Evolutionary conservation across 2,113 vertebrate genomes (phyloP).

Genomic region (Indicator maculatus): DNA sequence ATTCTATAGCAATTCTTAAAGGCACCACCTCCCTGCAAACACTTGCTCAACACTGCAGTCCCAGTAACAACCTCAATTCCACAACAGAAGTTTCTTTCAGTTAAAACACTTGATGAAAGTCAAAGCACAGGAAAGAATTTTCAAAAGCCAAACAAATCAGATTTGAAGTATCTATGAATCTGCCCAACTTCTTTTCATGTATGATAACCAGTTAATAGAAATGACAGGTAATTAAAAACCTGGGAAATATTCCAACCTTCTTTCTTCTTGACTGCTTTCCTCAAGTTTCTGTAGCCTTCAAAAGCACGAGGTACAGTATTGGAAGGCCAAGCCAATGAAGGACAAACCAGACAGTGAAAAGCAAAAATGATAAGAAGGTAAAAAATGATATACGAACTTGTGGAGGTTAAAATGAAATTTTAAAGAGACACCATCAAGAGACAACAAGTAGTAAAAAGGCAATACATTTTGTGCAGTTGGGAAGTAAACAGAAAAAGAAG

Average conservation of each 20-base stretch:
- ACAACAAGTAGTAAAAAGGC: constrained; percentile 76
- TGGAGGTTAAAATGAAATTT: constrained; percentile 75
- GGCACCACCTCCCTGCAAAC: not conserved
- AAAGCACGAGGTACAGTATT: constrained; percentile 81
- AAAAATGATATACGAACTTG: constrained; percentile 80
- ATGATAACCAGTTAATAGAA: constrained; percentile 75
- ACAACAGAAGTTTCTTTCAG: not conserved
- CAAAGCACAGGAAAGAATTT: not conserved
- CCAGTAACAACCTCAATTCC: not conserved
- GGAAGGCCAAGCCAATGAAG: constrained; percentile 83
- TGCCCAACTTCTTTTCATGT: constrained; percentile 55
- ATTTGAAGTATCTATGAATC: constrained; percentile 30
- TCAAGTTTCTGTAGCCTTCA: constrained; percentile 92
- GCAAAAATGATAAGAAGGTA: constrained; percentile 79
- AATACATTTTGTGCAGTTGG: constrained; percentile 72
- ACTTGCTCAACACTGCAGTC: not conserved
- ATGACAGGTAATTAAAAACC: constrained; percentile 80
- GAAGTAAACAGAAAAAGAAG: constrained; percentile 68
- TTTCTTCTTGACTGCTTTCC: constrained; percentile 84
- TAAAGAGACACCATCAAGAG: constrained; percentile 77
- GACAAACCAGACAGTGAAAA: constrained; percentile 83
- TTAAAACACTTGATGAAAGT: not conserved
- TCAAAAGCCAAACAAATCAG: not conserved
- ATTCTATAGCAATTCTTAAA: not conserved
- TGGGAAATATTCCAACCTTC: constrained; percentile 91